Conservation (phyloP, 1,140 invertebrate species). For the Anthonomus grandis region DNA sequence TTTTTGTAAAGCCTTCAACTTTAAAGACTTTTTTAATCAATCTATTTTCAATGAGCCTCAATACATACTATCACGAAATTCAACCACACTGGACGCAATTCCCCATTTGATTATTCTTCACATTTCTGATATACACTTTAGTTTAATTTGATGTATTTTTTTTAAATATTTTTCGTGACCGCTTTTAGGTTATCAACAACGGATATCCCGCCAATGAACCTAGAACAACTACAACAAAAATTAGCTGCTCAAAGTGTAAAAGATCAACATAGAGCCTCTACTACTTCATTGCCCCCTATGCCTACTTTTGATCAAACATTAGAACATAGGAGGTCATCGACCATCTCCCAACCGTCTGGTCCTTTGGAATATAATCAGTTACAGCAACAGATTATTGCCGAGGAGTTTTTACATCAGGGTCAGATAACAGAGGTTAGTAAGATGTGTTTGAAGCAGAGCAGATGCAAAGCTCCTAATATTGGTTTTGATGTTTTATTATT, state of each 20-base stretch:
- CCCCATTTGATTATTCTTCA: too few species aligned
- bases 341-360: constrained; percentile 38
- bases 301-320: constrained; percentile 31
- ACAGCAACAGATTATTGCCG: constrained; percentile 28
- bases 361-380: constrained; percentile 34
- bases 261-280: constrained; percentile 39
- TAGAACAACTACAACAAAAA: constrained; percentile 40
- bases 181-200: constrained; percentile 24
- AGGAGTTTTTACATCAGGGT: constrained; percentile 17
- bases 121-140: too few species aligned
- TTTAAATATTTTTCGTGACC: too few species aligned
- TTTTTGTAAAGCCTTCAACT: too few species aligned
- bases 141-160: too few species aligned
- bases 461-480: too few species aligned
- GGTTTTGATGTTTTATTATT: not conserved
- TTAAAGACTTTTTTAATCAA: too few species aligned
- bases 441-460: not conserved
- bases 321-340: constrained; percentile 39
- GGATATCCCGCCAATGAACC: constrained; percentile 36
- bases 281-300: constrained; percentile 42
- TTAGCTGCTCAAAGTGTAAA: constrained; percentile 32
- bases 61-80: too few species aligned
- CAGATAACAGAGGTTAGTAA: too few species aligned
- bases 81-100: too few species aligned
- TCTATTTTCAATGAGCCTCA: too few species aligned